phyloP scores from a whole-genome alignment of 2,888 invertebrate species.

The Rhamnusium bicolor region DNA sequence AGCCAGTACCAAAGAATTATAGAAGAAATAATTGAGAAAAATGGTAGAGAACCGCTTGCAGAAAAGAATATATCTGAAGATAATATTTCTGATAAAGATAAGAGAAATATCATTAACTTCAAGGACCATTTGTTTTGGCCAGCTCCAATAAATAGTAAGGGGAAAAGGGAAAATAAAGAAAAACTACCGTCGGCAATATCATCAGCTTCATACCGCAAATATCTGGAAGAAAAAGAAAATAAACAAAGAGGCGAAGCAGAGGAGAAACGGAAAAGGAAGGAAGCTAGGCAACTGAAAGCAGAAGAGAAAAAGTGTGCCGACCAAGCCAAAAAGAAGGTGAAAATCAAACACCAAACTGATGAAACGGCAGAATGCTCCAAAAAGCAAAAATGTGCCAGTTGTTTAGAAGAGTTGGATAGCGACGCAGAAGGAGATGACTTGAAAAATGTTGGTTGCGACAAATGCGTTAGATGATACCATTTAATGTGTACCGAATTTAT shows the following conservation, averaged over 20 bases:
- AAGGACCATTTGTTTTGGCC: neutral
- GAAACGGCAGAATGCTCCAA: neutral
- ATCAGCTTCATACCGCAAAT: neutral
- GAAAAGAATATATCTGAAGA: neutral
- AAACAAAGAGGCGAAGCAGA: neutral
- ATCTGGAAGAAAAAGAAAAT: neutral
- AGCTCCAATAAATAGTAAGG: neutral
- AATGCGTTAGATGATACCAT: slow-evolving; percentile 36
- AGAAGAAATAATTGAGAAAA: neutral
- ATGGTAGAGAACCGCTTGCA: neutral
- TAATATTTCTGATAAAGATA: neutral
- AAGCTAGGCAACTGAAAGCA: neutral
- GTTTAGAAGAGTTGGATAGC: slow-evolving; percentile 28
- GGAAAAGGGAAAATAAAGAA: neutral
- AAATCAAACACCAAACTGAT: neutral
- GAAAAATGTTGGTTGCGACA: slow-evolving; percentile 38
- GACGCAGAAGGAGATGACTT: slow-evolving; percentile 35
- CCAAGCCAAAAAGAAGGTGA: neutral
- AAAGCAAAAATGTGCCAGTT: slow-evolving; percentile 15
- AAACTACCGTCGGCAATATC: neutral
- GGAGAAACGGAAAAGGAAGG: neutral
- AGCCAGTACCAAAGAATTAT: neutral
- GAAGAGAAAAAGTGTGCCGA: neutral
- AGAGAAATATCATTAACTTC: neutral
- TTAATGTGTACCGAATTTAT: slow-evolving; percentile 21